Percentiles rank a stretch among this genome's conserved stretches.
phyloP scores from a whole-genome alignment of 2,888 invertebrate species.

The Sinodicranocentrus sp. region DNA sequence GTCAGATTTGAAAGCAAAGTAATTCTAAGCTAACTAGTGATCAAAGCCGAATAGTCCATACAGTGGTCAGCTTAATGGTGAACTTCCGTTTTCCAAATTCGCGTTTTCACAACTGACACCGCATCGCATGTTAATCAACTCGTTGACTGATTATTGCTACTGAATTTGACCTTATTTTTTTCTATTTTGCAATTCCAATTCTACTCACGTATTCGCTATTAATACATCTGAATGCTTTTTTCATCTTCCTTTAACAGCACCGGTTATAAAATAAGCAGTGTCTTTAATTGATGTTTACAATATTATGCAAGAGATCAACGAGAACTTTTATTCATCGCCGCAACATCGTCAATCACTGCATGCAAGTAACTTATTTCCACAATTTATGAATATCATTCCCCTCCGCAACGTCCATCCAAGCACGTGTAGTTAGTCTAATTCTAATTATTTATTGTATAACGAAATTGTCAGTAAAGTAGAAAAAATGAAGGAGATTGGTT shows the following conservation, averaged over 20 bases:
- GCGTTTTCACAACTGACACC: too few species aligned
- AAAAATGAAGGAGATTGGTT: background rate
- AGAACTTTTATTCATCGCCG: too few species aligned
- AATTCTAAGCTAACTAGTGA: too few species aligned
- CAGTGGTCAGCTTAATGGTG: too few species aligned
- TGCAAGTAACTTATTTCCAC: background rate
- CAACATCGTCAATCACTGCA: too few species aligned
- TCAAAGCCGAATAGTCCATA: too few species aligned
- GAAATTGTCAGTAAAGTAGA: background rate
- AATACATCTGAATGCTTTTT: background rate
- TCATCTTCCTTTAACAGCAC: constrained; percentile 15
- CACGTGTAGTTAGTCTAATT: background rate
- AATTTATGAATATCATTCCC: background rate
- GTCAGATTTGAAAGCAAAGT: too few species aligned
- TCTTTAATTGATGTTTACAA: too few species aligned
- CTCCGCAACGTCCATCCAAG: background rate
- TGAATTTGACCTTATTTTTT: constrained; percentile 6
- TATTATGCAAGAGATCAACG: too few species aligned
- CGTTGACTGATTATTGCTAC: background rate
- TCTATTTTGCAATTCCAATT: background rate
- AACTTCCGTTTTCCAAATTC: constrained; percentile 14
- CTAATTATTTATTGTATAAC: background rate
- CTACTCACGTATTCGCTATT: background rate
- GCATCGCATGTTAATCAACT: too few species aligned
- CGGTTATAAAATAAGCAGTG: background rate